These are phyloP conservation scores for Teleopsis dalmanni DNA, from an alignment of 1,140 invertebrate species.

Conservation along the genomic window DNA sequence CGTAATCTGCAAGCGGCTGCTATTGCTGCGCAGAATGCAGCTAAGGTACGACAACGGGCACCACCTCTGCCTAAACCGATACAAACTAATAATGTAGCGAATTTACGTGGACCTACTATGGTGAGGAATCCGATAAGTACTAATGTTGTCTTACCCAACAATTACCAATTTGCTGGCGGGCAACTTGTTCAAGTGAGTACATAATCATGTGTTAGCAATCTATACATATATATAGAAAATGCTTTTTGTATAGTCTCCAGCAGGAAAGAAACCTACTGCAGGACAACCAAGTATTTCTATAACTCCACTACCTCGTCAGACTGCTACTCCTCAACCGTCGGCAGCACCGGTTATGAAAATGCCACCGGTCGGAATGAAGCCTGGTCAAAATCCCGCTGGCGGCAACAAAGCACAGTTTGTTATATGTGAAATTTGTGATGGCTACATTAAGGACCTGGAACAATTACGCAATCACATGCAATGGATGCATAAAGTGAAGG, in stretches of 20 bases:
- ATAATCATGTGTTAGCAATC: not conserved
- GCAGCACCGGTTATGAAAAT: constrained; percentile 43
- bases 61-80: constrained; percentile 11
- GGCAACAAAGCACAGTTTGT: constrained; percentile 73
- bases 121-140: constrained; percentile 21
- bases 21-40: constrained; percentile 37
- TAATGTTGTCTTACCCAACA: constrained; percentile 34
- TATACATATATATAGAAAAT: constrained; percentile 11
- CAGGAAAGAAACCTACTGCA: constrained; percentile 46
- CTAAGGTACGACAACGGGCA: constrained; percentile 33
- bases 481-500: constrained; percentile 91
- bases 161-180: constrained; percentile 36
- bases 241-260: no score
- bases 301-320: constrained; percentile 72
- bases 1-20: constrained; percentile 39
- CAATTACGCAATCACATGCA: constrained; percentile 91
- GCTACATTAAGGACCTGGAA: constrained; percentile 89
- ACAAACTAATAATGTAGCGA: constrained; percentile 18
- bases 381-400: constrained; percentile 36
- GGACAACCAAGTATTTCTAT: constrained; percentile 83
- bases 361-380: constrained; percentile 48
- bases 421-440: constrained; percentile 92
- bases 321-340: constrained; percentile 22
- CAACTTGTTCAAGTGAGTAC: constrained; percentile 34
- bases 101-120: constrained; percentile 7